Percentiles rank a stretch among this genome's conserved stretches.
These are phyloP conservation scores for Picus viridis DNA, from an alignment of 2,797 vertebrate genomes.

Conservation along the genomic window DNA sequence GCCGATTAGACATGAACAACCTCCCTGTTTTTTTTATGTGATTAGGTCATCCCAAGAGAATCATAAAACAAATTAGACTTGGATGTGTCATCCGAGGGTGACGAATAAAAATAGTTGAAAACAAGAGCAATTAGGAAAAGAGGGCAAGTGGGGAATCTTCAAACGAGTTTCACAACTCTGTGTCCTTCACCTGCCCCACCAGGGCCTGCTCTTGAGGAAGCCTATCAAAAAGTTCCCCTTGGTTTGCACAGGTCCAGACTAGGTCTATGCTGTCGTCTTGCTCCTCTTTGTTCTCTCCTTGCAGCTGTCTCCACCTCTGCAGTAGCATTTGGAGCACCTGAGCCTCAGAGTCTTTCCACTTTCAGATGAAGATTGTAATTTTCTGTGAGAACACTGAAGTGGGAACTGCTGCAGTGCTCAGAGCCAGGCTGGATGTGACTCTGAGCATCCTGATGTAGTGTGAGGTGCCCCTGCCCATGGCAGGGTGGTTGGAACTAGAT, in stretches of 20 bases:
- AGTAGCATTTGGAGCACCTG: not conserved
- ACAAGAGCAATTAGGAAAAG: conserved; percentile 16
- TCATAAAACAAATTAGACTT: conserved; percentile 42
- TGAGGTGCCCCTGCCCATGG: too few species aligned
- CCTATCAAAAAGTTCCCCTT: not conserved
- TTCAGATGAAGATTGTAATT: not conserved
- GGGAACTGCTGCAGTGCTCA: not conserved
- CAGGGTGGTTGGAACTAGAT: too few species aligned
- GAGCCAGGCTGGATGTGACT: too few species aligned
- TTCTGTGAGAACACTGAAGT: rapidly evolving
- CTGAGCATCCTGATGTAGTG: too few species aligned
- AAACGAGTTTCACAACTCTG: not conserved
- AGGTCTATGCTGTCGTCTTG: not conserved
- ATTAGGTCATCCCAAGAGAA: conserved; percentile 57
- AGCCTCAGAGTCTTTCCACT: not conserved
- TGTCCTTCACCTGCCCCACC: not conserved
- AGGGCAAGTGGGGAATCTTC: not conserved
- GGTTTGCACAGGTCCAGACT: not conserved
- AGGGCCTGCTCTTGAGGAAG: not conserved
- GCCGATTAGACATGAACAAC: conserved; percentile 49
- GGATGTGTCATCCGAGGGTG: conserved; percentile 40
- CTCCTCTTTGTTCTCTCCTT: not conserved
- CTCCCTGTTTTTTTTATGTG: conserved; percentile 46
- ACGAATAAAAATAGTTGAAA: conserved; percentile 45
- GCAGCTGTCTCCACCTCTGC: not conserved